These are phyloP conservation scores for Leptopterna dolabrata DNA, from an alignment of 2,888 invertebrate species.

Conservation along the genomic window DNA sequence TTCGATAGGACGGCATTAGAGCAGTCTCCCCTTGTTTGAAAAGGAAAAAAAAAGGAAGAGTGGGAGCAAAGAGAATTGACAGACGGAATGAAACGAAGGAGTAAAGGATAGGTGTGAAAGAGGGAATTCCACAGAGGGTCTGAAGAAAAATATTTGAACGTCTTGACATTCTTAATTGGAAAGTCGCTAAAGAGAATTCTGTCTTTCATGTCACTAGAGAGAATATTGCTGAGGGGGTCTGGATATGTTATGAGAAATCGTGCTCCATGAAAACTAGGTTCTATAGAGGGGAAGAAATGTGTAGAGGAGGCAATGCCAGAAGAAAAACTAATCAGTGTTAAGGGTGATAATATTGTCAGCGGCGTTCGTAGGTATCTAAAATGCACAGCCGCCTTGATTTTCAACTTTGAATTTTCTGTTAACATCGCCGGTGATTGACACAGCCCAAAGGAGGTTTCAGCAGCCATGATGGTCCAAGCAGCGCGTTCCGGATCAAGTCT, in stretches of 20 bases:
- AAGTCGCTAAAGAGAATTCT: background rate
- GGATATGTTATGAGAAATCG: background rate
- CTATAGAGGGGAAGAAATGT: background rate
- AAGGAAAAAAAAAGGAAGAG: background rate
- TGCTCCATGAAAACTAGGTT: background rate
- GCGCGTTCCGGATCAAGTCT: too few relatives aligned
- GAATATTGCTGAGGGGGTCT: too few relatives aligned
- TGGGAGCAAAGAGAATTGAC: background rate
- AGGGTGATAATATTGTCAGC: too few relatives aligned
- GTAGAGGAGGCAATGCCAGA: background rate
- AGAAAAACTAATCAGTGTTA: background rate
- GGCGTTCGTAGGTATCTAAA: too few relatives aligned
- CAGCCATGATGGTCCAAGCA: too few relatives aligned
- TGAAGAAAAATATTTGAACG: constrained; percentile 3
- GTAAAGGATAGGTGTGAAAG: background rate
- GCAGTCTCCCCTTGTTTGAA: background rate
- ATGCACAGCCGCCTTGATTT: too few relatives aligned
- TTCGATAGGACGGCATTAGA: background rate
- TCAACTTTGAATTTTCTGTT: too few relatives aligned
- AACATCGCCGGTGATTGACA: too few relatives aligned
- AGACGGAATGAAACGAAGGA: background rate
- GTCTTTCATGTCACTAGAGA: background rate
- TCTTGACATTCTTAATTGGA: constrained; percentile 1
- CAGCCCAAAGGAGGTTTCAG: too few relatives aligned
- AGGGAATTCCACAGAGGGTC: background rate